Evolutionary conservation across 2,113 vertebrate species (phyloP).

Genomic region (Gallinago jamesoni): DNA sequence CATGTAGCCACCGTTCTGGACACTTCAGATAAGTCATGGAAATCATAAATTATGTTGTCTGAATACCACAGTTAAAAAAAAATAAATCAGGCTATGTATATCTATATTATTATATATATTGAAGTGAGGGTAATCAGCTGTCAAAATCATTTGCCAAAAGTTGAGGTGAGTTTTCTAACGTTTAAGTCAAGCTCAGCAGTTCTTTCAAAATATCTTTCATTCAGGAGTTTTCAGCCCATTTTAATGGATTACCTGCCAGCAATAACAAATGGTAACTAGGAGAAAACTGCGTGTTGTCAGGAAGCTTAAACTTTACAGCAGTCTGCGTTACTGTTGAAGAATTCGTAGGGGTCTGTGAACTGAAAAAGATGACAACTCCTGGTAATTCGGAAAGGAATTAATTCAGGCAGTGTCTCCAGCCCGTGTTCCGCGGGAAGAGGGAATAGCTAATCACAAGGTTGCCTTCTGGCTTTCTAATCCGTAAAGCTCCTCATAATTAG

Average conservation of each 20-base stretch:
- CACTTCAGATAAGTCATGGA: neutral
- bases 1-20: neutral
- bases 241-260: slow-evolving; percentile 48
- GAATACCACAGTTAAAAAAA: neutral
- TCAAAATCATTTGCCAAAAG: slow-evolving; percentile 15
- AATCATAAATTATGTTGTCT: neutral
- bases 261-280: slow-evolving; percentile 35
- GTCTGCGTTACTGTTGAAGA: slow-evolving; percentile 11
- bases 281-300: slow-evolving; percentile 29
- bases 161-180: neutral
- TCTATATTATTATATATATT: neutral
- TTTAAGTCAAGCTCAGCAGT: slow-evolving; percentile 30
- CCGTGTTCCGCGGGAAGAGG: neutral
- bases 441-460: slow-evolving; percentile 56
- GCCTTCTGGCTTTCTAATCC: slow-evolving; percentile 45
- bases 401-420: slow-evolving; percentile 25
- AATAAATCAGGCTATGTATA: neutral
- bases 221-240: neutral
- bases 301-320: slow-evolving; percentile 27
- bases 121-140: neutral
- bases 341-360: neutral
- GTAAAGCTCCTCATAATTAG: neutral
- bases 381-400: slow-evolving; percentile 42
- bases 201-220: slow-evolving; percentile 19
- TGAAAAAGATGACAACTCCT: slow-evolving; percentile 29